phyloP scores from a whole-genome alignment of 1,140 invertebrate genomes.

The Trichonephila clavata region DNA sequence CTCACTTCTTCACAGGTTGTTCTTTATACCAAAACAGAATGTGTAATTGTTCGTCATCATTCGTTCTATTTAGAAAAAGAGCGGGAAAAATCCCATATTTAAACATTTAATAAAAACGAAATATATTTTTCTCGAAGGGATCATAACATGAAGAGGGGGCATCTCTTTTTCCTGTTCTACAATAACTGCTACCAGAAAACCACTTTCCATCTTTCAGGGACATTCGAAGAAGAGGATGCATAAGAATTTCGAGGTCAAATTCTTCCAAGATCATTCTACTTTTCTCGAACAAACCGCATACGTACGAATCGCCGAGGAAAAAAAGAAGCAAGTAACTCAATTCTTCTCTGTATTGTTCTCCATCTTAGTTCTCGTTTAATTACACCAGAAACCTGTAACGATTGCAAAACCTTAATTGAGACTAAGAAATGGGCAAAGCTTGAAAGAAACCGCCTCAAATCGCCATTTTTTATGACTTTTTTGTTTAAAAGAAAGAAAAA shows the following conservation, averaged over 20 bases:
- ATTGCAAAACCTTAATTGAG: slow-evolving; percentile 1
- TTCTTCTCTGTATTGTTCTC: not conserved
- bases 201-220: slow-evolving; percentile 1
- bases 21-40: not conserved
- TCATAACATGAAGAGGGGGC: not conserved
- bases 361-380: not conserved
- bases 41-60: not conserved
- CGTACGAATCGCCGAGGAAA: not conserved
- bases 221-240: not conserved
- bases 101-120: not conserved
- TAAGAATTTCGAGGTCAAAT: slow-evolving; percentile 48
- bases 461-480: not conserved
- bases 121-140: not conserved
- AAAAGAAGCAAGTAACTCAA: not conserved
- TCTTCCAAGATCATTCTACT: slow-evolving; percentile 55
- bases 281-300: slow-evolving; percentile 26
- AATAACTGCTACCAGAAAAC: not conserved
- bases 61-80: not conserved
- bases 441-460: slow-evolving; percentile 33
- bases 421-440: not conserved
- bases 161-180: not conserved
- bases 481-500: not conserved
- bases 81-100: too few relatives aligned
- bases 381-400: slow-evolving; percentile 16
- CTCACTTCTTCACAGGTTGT: not conserved